Base-by-base conservation (phyloP, 30 jellyfish, hydroid and myxozoan species). In the Aurelia sp. region DNA sequence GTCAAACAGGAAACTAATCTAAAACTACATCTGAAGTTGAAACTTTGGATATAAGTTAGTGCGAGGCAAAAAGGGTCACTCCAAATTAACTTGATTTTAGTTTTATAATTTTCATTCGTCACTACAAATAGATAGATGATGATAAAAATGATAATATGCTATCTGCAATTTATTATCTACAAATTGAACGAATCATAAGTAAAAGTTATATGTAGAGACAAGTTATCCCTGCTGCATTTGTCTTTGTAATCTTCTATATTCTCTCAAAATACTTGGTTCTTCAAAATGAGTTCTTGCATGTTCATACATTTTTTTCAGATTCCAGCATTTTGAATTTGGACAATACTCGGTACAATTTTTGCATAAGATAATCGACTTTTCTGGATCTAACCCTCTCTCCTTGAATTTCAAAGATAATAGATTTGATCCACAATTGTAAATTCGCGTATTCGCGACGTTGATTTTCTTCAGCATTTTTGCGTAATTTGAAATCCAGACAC, bases 371-470 rank as follows among this genome's bases (percentile, higher is more conserved):
- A 74, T 57, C 60, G 69, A 7, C 68, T 61, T 50, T n/a, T 67
- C 73, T 4, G 81, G 89, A n/a, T 79, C 81, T 11, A 62, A 66
- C 1, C 78, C 90, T 41, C 90, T n/a, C 47, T 23, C 63, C 23
- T 59, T 68, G 64, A 73, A 73, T 48, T 15, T 52, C 57, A 60
- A 23, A 5, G 63, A 10, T 27, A 84, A 37, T 55, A 84, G 23
- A 33, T 74, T 81, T 22, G 30, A 20, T 17, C 93, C 93, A 60
- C 82, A 30, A 27, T 73, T 62, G 4, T n/a, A 23, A 33, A 84
- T 62, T 50, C 82, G 19, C 50, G 93, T 84, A 48, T 84, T 62
- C n/a, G 64, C 47, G 12, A 68, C 87, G 47, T n/a, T 66, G 63
- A 84, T 35, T 33, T 20, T 71, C 30, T 27, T 50, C 33, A 84